Evolutionary conservation across 2,113 vertebrate genomes (phyloP).

Genomic region (Poecilia latipinna): DNA sequence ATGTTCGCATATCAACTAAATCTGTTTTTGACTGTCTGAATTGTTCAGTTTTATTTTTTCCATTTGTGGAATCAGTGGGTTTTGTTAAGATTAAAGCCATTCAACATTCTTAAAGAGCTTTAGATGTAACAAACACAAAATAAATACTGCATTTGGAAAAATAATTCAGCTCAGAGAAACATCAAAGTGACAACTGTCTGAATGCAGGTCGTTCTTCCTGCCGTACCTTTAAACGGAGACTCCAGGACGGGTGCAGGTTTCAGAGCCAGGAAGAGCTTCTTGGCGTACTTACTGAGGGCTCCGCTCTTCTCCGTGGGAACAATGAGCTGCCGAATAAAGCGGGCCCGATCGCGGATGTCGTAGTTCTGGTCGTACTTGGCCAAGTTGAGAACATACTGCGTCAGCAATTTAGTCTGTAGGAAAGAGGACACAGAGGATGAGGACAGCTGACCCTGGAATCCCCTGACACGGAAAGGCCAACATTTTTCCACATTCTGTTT

Average conservation of each 20-base stretch:
- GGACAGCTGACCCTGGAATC: not conserved
- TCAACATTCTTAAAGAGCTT: not conserved
- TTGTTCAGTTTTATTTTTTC: no score
- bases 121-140: not conserved
- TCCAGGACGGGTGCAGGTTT: slow-evolving; percentile 95
- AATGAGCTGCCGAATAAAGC: slow-evolving; percentile 97
- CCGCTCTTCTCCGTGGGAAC: slow-evolving; percentile 96
- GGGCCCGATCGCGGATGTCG: slow-evolving; percentile 93
- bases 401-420: slow-evolving; percentile 93
- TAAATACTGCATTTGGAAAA: not conserved
- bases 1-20: not conserved
- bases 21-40: no score
- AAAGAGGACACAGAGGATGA: not conserved
- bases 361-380: slow-evolving; percentile 99
- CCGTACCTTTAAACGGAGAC: slow-evolving; percentile 97
- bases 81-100: no score
- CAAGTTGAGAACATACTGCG: slow-evolving; percentile 96
- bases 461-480: no score
- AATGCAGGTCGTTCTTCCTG: not conserved
- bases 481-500: no score
- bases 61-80: not conserved
- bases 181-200: no score
- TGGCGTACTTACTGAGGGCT: slow-evolving; percentile 95
- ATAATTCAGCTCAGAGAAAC: not conserved
- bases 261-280: slow-evolving; percentile 96